phyloP scores from a whole-genome alignment of 2,113 vertebrate genomes.

The Passer domesticus region DNA sequence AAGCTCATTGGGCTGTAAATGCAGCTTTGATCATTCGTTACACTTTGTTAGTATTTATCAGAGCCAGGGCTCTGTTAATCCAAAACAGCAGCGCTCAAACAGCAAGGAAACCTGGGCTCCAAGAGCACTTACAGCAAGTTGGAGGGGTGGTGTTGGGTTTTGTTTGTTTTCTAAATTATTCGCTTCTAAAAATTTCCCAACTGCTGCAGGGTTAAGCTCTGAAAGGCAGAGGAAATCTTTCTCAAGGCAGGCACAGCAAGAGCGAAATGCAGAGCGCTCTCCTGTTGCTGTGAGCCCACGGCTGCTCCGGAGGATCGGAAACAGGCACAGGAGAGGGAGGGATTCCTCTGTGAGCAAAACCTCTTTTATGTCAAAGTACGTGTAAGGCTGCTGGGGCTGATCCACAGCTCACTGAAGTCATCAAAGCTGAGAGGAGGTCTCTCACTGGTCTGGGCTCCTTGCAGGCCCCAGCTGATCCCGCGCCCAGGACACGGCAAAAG shows the following conservation, averaged over 20 bases:
- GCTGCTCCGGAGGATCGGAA: not conserved
- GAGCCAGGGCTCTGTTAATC: slow-evolving; percentile 77
- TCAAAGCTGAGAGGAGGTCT: not conserved
- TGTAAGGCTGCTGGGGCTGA: not conserved
- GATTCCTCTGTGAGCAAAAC: not conserved
- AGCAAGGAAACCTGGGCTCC: slow-evolving; percentile 64
- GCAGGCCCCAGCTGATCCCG: not conserved
- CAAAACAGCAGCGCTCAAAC: slow-evolving; percentile 73
- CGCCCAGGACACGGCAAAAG: not conserved
- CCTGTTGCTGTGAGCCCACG: not conserved
- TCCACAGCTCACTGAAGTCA: not conserved
- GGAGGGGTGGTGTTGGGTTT: not conserved
- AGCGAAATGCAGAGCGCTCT: rapidly evolving
- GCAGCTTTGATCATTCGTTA: slow-evolving; percentile 82
- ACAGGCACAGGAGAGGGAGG: not conserved
- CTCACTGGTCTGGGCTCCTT: rapidly evolving
- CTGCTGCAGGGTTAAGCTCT: slow-evolving; percentile 3
- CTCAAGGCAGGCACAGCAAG: not conserved
- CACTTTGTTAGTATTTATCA: slow-evolving; percentile 83
- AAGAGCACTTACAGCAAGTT: slow-evolving; percentile 38
- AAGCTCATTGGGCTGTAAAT: slow-evolving; percentile 70
- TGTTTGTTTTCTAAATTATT: slow-evolving; percentile 64
- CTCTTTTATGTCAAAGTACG: not conserved
- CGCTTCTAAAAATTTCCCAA: slow-evolving; percentile 41
- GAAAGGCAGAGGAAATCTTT: slow-evolving; percentile 17